Evolutionary conservation across 1,140 invertebrate species (phyloP).

Genomic region (Episyrphus balteatus): DNA sequence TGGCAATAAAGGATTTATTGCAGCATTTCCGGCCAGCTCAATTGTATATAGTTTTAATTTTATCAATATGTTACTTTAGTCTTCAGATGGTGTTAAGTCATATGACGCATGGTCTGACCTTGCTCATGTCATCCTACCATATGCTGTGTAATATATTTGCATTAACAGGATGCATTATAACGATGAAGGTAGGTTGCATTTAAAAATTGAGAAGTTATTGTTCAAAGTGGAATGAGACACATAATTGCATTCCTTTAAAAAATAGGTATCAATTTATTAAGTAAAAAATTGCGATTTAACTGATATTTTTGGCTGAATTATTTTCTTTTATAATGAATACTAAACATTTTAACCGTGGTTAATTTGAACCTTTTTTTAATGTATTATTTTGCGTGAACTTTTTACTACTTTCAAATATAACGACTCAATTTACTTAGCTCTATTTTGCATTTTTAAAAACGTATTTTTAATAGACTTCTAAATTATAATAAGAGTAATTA

Average conservation of each 20-base stretch:
- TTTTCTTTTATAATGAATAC: not conserved
- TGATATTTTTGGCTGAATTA: not conserved
- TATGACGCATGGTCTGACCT: slow-evolving; percentile 68
- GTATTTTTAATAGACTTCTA: no score
- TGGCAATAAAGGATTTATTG: slow-evolving; percentile 63
- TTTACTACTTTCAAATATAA: no score
- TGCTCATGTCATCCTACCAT: slow-evolving; percentile 76
- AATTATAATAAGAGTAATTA: no score
- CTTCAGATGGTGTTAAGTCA: slow-evolving; percentile 65
- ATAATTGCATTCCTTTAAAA: not conserved
- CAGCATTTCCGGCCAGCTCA: slow-evolving; percentile 56
- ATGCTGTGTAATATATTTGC: slow-evolving; percentile 72
- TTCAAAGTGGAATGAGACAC: not conserved
- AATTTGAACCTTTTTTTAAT: slow-evolving; percentile 1
- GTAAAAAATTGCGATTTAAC: not conserved
- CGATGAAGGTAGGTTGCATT: slow-evolving; percentile 52
- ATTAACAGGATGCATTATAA: slow-evolving; percentile 57
- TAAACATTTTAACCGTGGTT: slow-evolving; percentile 6
- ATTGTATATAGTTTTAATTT: slow-evolving; percentile 55
- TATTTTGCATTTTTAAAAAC: no score
- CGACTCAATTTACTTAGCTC: no score
- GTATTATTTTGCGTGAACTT: slow-evolving; percentile 2
- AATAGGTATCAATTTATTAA: not conserved
- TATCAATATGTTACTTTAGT: slow-evolving; percentile 60
- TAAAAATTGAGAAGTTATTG: not conserved